Percentiles rank a stretch among this genome's conserved stretches.
phyloP scores from a whole-genome alignment of 2,113 vertebrate species.

The Cephalopholis sonnerati region DNA sequence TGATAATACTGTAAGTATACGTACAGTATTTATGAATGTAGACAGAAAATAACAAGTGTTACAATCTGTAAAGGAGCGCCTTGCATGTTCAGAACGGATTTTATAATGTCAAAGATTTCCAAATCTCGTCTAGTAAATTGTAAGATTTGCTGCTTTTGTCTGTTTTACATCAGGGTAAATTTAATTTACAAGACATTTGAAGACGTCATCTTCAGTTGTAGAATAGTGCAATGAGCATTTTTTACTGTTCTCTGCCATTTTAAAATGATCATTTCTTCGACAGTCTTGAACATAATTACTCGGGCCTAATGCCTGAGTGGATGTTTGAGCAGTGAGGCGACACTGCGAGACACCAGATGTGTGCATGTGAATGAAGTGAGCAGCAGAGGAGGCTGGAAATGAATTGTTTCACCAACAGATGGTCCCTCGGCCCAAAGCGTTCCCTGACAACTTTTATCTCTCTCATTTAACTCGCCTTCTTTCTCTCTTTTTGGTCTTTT shows the following conservation, averaged over 20 bases:
- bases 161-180: background rate
- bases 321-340: conserved; percentile 1
- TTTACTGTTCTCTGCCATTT: background rate
- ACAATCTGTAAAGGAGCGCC: too few species aligned
- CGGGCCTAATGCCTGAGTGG: background rate
- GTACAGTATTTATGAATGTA: too few species aligned
- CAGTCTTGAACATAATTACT: background rate
- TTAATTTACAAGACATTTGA: background rate
- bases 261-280: background rate
- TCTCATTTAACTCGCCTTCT: conserved; percentile 5
- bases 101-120: too few species aligned
- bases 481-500: background rate
- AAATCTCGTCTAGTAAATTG: too few species aligned
- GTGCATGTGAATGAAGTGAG: conserved; percentile 24
- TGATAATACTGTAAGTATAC: too few species aligned
- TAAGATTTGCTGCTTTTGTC: background rate
- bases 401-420: conserved; percentile 64
- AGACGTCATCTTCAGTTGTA: background rate
- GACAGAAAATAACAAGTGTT: too few species aligned
- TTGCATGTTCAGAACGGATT: too few species aligned
- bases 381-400: conserved; percentile 32
- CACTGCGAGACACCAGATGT: conserved; percentile 35
- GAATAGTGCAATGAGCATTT: too few species aligned
- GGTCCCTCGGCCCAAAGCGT: conserved; percentile 39
- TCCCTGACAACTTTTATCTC: conserved; percentile 25